Evolutionary conservation across 2,797 vertebrate species (phyloP), one percentile per base, ranked within the genome.

Genomic region (Lagodon rhomboides): DNA sequence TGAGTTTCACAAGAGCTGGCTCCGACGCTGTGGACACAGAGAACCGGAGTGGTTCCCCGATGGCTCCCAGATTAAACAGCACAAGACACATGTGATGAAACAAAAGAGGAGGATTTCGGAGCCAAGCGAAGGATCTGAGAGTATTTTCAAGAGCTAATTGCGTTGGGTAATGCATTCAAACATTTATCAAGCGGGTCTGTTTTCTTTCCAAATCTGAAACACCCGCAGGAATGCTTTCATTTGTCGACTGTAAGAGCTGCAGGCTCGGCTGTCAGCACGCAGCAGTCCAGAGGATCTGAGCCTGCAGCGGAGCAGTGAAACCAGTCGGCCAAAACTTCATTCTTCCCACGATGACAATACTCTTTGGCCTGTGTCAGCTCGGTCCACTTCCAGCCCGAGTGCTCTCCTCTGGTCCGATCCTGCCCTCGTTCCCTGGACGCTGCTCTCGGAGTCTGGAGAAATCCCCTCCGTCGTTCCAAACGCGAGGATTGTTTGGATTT

Each of bases 401-500:
- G 67, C 43, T 54, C 30, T 55, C 23, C 62, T 60, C 64, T 20
- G 51, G n/a, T 53, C 61, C 56, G 2, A 13, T 46, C 49, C 53
- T 41, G 54, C 55, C 17, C 43, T 71, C 20, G 18, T 23, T 74
- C 77, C 55, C 68, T 22, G 27, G 84, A 66, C 13, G 17, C 44
- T 53, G 62, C 46, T 50, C 54, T 0, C n/a, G 25, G n/a, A 34
- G 63, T 56, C 38, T 17, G 16, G 62, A 74, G 56, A 56, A 86
- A 50, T 54, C 54, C n/a, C 25, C 43, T 71, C 50, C 51, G 11
- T 4, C 44, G 46, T 44, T 82, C 34, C 55, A 60, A 23, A 44
- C 49, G 18, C 18, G 1, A 16, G 51, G 75, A 30, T 12, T 84
- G 79, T 83, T 85, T 83, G 66, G 61, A 51, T 91, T 85, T 61